Evolutionary conservation across 2,113 vertebrate species (phyloP), one percentile per base, ranked within the genome.

Genomic region (Orcinus orca): DNA sequence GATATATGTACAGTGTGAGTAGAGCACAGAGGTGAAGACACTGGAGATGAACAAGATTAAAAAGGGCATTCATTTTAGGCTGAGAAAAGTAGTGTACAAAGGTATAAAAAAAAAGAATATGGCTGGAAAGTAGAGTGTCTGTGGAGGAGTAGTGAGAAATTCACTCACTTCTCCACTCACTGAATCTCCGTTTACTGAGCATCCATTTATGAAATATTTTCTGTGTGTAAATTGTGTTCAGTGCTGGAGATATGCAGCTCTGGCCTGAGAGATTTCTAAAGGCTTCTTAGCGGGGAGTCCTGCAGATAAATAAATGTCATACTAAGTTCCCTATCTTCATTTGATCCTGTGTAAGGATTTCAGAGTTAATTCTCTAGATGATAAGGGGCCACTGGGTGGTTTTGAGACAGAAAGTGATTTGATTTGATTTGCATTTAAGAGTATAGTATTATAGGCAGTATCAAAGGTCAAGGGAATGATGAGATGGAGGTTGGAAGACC

Each of bases 361-460:
- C 63, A 58, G 15, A 74, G 21, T 79, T 92, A 63, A 50, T 47
- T 84, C 50, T 60, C n/a, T 79, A 58, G 62, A n/a, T 84, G 67
- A 58, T 55, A 47, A 68, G 38, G 71, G 67, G 20, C 58, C 60
- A 68, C 9, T 58, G 5, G 26, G 14, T 58, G 4, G 29, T 74
- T 85, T 85, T 85, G n/a, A 86, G 58, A 41, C 58, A 58, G 53
- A 73, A 67, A 55, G 13, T 77, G 60, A 67, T 86, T 33, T 12
- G 11, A 86, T 67, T 93, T 93, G 11, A 86, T 77, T 93, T 93
- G 44, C 44, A 85, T 86, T 79, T 87, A 87, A 77, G 47, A 79
- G 47, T 47, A 41, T 77, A 17, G 53, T 18, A 18, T 53, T 53
- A 53, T 53, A 17, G 53, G 53, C 53, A 53, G 53, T 53, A 2